Conservation (phyloP, 2,113 vertebrate species). For the Ginglymostoma cirratum region DNA sequence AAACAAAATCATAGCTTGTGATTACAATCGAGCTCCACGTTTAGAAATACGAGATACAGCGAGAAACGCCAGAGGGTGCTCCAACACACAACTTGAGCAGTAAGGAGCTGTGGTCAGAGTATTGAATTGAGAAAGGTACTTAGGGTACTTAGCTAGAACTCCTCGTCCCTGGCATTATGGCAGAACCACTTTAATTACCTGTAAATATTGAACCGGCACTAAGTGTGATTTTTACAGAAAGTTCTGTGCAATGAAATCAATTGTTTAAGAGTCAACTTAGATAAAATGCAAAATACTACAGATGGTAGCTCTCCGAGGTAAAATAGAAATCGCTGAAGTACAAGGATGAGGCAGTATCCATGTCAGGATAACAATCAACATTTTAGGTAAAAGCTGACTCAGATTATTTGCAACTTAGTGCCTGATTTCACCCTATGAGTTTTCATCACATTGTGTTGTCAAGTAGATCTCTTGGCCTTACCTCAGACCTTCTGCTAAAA, state of each 20-base stretch:
- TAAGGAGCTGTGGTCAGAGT: background rate
- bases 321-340: background rate
- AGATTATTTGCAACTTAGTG: background rate
- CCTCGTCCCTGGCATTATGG: background rate
- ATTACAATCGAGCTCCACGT: background rate
- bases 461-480: background rate
- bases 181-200: background rate
- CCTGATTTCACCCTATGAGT: background rate
- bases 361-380: background rate
- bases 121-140: background rate
- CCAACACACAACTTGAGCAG: too few relatives aligned
- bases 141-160: background rate
- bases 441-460: background rate
- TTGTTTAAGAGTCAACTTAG: background rate
- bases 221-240: background rate
- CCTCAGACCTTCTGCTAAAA: background rate
- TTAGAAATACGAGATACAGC: too few relatives aligned
- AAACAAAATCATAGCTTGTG: background rate
- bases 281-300: background rate
- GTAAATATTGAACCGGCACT: background rate
- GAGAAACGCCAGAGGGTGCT: constrained; percentile 30
- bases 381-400: background rate
- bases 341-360: background rate
- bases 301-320: background rate
- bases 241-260: background rate